Base-by-base conservation (phyloP, 2,113 vertebrate species). In the Beaufortia kweichowensis region DNA sequence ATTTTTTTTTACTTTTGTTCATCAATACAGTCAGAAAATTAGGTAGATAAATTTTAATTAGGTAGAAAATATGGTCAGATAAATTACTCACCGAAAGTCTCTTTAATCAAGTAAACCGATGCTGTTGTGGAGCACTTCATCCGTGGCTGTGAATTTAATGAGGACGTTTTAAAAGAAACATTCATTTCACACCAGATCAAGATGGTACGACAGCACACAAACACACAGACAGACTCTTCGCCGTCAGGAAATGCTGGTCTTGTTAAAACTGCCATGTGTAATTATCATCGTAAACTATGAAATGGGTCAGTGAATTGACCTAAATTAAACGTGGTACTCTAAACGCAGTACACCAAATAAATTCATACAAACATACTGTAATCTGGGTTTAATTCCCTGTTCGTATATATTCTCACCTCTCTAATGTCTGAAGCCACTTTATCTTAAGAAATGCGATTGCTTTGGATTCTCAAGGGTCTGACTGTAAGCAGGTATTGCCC, bases 261-360 rank as follows among this genome's bases (percentile, higher is more conserved):
- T 8, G 9, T 72, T 59, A 24, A 56, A 14, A 71, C 33, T 61
- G 70, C 57, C 70, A 73, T 46, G 70, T 73, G 35, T 43, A 73
- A 73, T 61, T 61, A 73, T 61, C 56, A 28, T 46, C 35, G 19
- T 48, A 61, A 17, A 48, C 15, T 46, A 61, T 29, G 48, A 69
- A 73, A 19, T 73, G 85, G 77, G 84, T 77, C 74, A 84, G 70
- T 80, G 60, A 76, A 75, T 14, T 83, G 82, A 81, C 83, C 87
- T 78, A 86, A 68, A 81, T 87, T 26, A 41, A 70, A 78, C n/a
- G 43, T 43, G 70, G 70, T 79, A 69, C 60, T 78, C 75, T 65
- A 59, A 66, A 19, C 69, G 28, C 6, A 3, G n/a, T 31, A 2
- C n/a, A 60, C 35, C n/a, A 46, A 73, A 57, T 39, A 53, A 53